A percentile compares a stretch with the other conserved stretches of the same genome.
Conservation (phyloP, 1,140 invertebrate genomes). For the Drosophila mayri region DNA sequence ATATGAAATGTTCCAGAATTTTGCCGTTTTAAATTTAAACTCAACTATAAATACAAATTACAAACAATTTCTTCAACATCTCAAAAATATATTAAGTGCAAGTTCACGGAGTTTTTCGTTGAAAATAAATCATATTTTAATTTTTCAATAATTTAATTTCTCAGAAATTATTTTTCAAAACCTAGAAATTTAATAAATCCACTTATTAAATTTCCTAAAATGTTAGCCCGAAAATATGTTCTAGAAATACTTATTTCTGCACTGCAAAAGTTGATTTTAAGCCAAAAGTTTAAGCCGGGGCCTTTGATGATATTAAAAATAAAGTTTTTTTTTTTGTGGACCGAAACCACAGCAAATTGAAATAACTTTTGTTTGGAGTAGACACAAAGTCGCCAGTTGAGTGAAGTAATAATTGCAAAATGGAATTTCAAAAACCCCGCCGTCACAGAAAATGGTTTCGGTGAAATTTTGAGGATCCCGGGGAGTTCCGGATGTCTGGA, state of each 20-base stretch:
- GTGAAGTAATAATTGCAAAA: constrained; percentile 11
- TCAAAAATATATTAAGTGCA: no score
- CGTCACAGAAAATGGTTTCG: constrained; percentile 2
- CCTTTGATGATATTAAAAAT: constrained; percentile 20
- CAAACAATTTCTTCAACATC: not conserved
- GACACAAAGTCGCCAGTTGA: constrained; percentile 19
- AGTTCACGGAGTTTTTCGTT: not conserved
- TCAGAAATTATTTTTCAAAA: no score
- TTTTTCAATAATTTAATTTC: not conserved
- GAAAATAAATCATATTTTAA: not conserved
- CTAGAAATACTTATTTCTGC: not conserved
- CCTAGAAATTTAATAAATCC: no score
- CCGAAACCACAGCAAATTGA: constrained; percentile 18
- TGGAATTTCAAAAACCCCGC: constrained; percentile 6
- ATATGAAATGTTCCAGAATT: no score
- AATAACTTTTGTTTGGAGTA: constrained; percentile 20
- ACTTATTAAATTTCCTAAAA: no score
- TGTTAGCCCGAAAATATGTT: not conserved
- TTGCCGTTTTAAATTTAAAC: not conserved
- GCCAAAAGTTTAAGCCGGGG: constrained; percentile 11
- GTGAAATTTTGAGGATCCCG: constrained; percentile 9
- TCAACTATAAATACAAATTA: not conserved
- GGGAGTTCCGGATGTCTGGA: no score
- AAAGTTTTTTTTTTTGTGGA: constrained; percentile 13
- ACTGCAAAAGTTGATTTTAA: constrained; percentile 1